A percentile compares a stretch with the other conserved stretches of the same genome.
Conservation (phyloP, 2,888 invertebrate genomes). For the Eudemis profundana region DNA sequence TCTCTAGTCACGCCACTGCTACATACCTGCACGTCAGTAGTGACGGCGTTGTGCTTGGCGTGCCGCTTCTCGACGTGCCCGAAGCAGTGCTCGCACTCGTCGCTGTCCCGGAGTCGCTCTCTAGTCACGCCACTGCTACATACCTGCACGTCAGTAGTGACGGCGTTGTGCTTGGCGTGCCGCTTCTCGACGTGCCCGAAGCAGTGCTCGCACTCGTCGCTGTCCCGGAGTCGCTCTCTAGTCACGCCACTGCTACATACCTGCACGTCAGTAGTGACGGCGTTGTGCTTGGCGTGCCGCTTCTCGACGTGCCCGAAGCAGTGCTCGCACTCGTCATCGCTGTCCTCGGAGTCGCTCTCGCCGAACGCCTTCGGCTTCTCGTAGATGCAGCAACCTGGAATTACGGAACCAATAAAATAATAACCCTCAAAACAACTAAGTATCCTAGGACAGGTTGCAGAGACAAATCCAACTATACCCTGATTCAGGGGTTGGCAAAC, state of each 20-base stretch:
- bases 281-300: constrained; percentile 70
- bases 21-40: not conserved
- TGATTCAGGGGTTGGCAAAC: too few relatives aligned
- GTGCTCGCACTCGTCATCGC: constrained; percentile 94
- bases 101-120: not conserved
- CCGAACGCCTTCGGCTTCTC: constrained; percentile 95
- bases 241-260: too few relatives aligned
- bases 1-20: too few relatives aligned
- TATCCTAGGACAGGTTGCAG: too few relatives aligned
- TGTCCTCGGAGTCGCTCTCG: constrained; percentile 94
- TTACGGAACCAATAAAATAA: not conserved
- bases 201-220: constrained; percentile 95
- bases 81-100: not conserved
- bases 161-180: constrained; percentile 63
- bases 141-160: constrained; percentile 56
- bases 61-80: not conserved
- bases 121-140: too few relatives aligned
- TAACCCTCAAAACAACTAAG: too few relatives aligned
- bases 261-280: constrained; percentile 54
- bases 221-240: constrained; percentile 93
- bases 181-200: constrained; percentile 91
- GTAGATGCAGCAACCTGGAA: constrained; percentile 96
- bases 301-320: constrained; percentile 93
- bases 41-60: not conserved
- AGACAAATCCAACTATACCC: too few relatives aligned